phyloP scores from a whole-genome alignment of 2,888 invertebrate species.

The Dasysyrphus albostriatus region DNA sequence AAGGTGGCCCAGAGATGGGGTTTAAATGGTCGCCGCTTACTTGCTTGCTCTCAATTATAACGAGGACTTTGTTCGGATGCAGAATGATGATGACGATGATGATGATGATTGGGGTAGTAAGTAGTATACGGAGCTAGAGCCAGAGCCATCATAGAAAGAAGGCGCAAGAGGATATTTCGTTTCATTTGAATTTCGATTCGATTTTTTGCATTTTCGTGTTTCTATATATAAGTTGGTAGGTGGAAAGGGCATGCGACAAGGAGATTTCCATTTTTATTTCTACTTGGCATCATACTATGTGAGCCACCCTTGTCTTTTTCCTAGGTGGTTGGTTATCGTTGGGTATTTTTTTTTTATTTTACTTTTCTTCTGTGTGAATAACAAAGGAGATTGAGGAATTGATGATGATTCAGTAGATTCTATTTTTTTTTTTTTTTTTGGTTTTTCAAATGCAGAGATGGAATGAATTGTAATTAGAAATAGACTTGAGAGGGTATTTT shows the following conservation, averaged over 20 bases:
- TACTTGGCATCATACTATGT: not conserved
- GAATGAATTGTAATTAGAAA: slow-evolving; percentile 71
- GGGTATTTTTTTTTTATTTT: slow-evolving; percentile 13
- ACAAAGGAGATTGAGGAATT: slow-evolving; percentile 71
- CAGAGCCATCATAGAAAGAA: not conserved
- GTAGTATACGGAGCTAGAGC: not conserved
- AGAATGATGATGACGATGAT: slow-evolving; percentile 39
- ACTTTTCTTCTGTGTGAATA: slow-evolving; percentile 37
- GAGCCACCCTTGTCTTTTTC: slow-evolving; percentile 60
- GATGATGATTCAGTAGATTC: slow-evolving; percentile 61
- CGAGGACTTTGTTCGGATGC: slow-evolving; percentile 71
- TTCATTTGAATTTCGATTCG: slow-evolving; percentile 70
- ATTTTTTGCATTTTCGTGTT: slow-evolving; percentile 40
- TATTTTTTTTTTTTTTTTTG: slow-evolving; percentile 31
- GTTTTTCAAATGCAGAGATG: slow-evolving; percentile 46
- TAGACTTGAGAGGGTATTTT: slow-evolving; percentile 51
- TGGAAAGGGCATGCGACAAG: slow-evolving; percentile 61
- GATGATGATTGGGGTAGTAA: slow-evolving; percentile 39
- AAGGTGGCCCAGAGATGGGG: slow-evolving; percentile 30
- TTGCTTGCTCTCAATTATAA: slow-evolving; percentile 73
- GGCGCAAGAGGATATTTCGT: slow-evolving; percentile 60
- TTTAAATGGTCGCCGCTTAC: slow-evolving; percentile 68
- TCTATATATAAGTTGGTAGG: not conserved
- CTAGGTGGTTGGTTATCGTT: slow-evolving; percentile 18
- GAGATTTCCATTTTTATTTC: slow-evolving; percentile 54